Evolutionary conservation across 2,113 vertebrate genomes (phyloP).

Genomic region (Stegastes partitus): DNA sequence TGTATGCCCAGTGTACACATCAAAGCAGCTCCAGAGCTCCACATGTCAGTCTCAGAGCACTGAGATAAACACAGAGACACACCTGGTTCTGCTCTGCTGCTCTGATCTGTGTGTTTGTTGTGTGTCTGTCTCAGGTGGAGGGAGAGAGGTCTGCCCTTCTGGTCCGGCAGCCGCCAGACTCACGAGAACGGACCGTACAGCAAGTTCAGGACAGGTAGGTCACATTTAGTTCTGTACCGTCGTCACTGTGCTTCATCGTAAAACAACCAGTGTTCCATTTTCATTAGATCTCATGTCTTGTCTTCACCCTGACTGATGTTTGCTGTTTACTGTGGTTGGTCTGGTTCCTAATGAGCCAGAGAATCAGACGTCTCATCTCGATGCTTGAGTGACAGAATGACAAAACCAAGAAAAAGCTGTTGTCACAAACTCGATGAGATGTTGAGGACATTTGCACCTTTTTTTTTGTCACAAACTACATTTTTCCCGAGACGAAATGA

Average conservation of each 20-base stretch:
- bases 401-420: too few species aligned
- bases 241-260: background rate
- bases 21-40: constrained; percentile 31
- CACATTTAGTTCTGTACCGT: background rate
- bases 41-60: constrained; percentile 2
- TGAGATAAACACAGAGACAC: constrained; percentile 22
- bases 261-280: background rate
- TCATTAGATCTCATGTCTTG: too few species aligned
- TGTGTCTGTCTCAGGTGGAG: constrained; percentile 86
- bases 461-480: too few species aligned
- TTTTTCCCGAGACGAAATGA: too few species aligned
- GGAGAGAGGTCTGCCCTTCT: constrained; percentile 85
- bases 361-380: too few species aligned
- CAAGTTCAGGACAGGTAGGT: constrained; percentile 89
- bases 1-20: constrained; percentile 11
- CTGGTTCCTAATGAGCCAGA: too few species aligned
- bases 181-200: constrained; percentile 86
- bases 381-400: too few species aligned
- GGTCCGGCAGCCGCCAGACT: constrained; percentile 71
- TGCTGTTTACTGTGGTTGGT: too few species aligned
- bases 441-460: too few species aligned
- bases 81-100: constrained; percentile 15
- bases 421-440: too few species aligned
- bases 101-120: constrained; percentile 37
- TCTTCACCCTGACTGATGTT: too few species aligned